Evolutionary conservation across 2,888 invertebrate genomes (phyloP), one percentile per base, ranked within the genome.

Genomic region (Colletes collaris): DNA sequence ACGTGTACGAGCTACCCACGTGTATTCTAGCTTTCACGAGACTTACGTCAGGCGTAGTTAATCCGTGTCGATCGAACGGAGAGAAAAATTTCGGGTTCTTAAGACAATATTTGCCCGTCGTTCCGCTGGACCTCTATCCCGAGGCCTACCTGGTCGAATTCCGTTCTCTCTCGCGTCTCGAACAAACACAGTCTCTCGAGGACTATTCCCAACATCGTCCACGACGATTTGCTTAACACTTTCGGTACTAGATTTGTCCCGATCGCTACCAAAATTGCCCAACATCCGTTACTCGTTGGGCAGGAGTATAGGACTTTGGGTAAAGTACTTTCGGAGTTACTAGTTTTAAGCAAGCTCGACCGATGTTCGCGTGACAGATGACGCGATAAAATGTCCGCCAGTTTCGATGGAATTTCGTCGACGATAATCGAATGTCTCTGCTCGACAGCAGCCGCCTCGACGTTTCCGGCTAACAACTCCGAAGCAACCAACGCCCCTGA

Each of bases 401-500:
- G 40, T 40, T 40, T 40, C 27, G 40, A 40, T 4, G 5, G 40
- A 40, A 6, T 40, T 16, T 60, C 19, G 6, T 13, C 44, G 19
- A 40, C 13, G 56, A 37, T 55, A 73, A 73, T 73, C 65, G 65
- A 68, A 60, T 13, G 64, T 27, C 46, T 49, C 40, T 50, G 56
- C 56, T 55, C 52, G 65, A 37, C 60, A 35, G 56, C 46, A 49
- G 52, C 55, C 19, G 65, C 52, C 60, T 64, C 68, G 56, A 69
- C 56, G 56, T 81, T 76, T 69, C 68, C 52, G 52, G 65, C 60
- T 75, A 71, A 83, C 77, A 77, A 73, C 71, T 70, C 75, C 58
- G 67, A 66, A 62, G 72, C 77, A 79, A 82, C 82, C 83, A 77
- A 77, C 80, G 83, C 80, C 83, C 82, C 83, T 40, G 76, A 80